Conservation (phyloP, 2,797 vertebrate genomes). For the Poeciliopsis gracilis region DNA sequence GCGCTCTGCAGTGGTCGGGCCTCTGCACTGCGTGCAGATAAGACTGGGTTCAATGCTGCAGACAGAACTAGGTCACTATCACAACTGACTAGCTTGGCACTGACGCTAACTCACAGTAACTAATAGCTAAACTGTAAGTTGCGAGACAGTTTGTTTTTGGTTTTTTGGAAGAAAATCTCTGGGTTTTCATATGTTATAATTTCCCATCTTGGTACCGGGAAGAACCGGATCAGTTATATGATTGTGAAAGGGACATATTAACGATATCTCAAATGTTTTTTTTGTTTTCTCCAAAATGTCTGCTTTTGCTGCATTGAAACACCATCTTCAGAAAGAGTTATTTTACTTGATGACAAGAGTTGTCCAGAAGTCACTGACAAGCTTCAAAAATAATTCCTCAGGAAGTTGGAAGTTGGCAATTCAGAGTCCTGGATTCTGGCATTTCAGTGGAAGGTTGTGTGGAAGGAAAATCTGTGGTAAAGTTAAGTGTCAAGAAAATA, state of each 20-base stretch:
- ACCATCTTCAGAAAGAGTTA: neutral
- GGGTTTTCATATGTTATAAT: neutral
- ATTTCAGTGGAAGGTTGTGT: too few species aligned
- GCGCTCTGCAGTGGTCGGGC: neutral
- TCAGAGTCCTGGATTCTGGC: neutral
- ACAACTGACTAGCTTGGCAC: slow-evolving; percentile 29
- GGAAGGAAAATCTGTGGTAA: too few species aligned
- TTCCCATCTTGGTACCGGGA: neutral
- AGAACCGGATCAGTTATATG: neutral
- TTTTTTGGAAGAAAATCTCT: too few species aligned
- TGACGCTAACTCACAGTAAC: slow-evolving; percentile 23
- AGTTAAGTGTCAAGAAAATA: too few species aligned
- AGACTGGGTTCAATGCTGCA: slow-evolving; percentile 34
- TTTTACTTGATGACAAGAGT: neutral
- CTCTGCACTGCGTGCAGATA: slow-evolving; percentile 40
- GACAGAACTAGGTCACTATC: slow-evolving; percentile 71
- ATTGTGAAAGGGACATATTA: neutral
- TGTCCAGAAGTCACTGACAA: too few species aligned
- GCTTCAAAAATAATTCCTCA: too few species aligned
- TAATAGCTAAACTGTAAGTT: slow-evolving; percentile 1
- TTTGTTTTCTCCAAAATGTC: too few species aligned
- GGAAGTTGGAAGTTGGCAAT: neutral
- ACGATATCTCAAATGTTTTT: neutral
- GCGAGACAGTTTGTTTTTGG: neutral
- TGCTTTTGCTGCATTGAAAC: neutral